Evolutionary conservation across 2,113 vertebrate species (phyloP).

Genomic region (Anarhynchus alexandrinus): DNA sequence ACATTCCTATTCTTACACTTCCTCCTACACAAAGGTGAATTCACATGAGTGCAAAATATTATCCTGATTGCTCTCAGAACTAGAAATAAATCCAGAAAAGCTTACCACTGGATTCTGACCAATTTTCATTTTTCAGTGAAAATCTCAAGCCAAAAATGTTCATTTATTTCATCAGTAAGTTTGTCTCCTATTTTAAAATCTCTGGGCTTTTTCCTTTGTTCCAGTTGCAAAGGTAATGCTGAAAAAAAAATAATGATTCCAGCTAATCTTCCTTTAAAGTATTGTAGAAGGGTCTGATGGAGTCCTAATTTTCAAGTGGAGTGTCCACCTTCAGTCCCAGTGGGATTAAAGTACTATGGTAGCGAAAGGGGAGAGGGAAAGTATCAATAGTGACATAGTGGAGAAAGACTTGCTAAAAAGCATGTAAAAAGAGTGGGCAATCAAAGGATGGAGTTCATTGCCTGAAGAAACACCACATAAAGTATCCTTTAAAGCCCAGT

Average conservation of each 20-base stretch:
- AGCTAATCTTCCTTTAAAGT: neutral
- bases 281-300: neutral
- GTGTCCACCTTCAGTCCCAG: neutral
- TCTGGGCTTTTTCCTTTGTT: accelerated
- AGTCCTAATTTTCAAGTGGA: neutral
- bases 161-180: neutral
- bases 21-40: neutral
- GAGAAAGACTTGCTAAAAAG: neutral
- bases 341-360: neutral
- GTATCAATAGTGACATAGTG: neutral
- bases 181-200: neutral
- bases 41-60: neutral
- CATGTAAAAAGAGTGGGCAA: neutral
- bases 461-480: neutral
- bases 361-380: neutral
- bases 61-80: neutral
- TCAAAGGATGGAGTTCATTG: neutral
- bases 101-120: neutral
- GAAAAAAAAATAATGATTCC: neutral
- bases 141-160: neutral
- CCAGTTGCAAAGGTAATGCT: neutral
- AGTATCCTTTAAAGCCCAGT: neutral
- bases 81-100: neutral
- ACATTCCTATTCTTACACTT: neutral
- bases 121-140: neutral